A percentile compares a stretch with the other conserved stretches of the same genome.
Evolutionary conservation across 2,113 vertebrate species (phyloP).

Genomic region (Mesembrinibis cayennensis): DNA sequence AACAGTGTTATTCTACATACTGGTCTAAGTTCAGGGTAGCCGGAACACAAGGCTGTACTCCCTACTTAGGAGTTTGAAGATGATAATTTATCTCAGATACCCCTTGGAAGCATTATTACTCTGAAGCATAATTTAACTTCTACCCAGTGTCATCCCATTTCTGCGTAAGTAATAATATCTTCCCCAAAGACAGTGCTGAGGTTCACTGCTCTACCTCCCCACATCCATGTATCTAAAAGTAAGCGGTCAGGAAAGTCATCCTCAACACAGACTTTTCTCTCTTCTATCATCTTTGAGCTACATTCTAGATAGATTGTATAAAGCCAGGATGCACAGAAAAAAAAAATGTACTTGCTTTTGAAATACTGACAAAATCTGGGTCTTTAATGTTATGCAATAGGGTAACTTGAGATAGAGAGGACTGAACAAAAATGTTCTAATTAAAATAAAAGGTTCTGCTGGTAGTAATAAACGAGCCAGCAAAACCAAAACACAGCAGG

Average conservation of each 20-base stretch:
- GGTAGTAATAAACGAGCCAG: background rate
- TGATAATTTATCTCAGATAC: background rate
- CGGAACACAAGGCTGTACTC: background rate
- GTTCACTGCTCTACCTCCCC: background rate
- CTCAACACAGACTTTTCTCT: background rate
- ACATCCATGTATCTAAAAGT: background rate
- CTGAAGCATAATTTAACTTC: background rate
- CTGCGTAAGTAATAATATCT: background rate
- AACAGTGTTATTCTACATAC: background rate
- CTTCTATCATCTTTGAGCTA: background rate
- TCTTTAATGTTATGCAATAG: background rate
- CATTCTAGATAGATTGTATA: background rate
- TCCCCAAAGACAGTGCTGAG: background rate
- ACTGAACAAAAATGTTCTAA: background rate
- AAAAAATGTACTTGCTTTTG: background rate
- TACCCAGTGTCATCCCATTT: background rate
- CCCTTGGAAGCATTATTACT: background rate
- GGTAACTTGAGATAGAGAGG: background rate
- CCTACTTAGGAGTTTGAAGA: background rate
- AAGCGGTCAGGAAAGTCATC: background rate
- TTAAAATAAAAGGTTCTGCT: background rate
- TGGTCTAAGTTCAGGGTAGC: background rate
- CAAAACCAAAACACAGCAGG: background rate
- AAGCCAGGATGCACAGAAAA: background rate
- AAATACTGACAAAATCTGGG: background rate